phyloP scores from a whole-genome alignment of 2,888 invertebrate genomes.

The Chorisops tibialis region DNA sequence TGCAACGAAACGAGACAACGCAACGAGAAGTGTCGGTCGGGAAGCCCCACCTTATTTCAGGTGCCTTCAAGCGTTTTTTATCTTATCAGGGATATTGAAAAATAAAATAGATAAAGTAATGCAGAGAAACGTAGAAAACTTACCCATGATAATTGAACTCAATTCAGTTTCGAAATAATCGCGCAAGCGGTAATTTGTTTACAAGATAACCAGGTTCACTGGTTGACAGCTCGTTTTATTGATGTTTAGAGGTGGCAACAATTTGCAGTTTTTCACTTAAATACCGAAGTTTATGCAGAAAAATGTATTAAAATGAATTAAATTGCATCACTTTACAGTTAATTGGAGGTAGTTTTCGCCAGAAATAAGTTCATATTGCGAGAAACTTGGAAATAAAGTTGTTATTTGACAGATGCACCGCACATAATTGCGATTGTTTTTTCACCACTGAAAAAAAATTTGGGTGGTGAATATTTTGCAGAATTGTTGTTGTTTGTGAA shows the following conservation, averaged over 20 bases:
- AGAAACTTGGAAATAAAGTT: neutral
- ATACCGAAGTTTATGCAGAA: neutral
- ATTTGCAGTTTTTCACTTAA: too few relatives aligned
- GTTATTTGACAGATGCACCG: slow-evolving; percentile 7
- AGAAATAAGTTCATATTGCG: too few relatives aligned
- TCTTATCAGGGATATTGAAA: slow-evolving; percentile 13
- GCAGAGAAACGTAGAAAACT: neutral
- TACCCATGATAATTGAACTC: slow-evolving; percentile 10
- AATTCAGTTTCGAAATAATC: neutral
- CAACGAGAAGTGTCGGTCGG: neutral
- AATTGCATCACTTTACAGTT: too few relatives aligned
- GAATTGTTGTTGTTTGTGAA: neutral
- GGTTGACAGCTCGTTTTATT: too few relatives aligned
- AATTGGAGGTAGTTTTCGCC: too few relatives aligned
- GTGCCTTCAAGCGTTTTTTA: slow-evolving; percentile 1
- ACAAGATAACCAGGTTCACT: too few relatives aligned
- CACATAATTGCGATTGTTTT: too few relatives aligned
- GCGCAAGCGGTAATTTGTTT: too few relatives aligned
- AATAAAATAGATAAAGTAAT: neutral
- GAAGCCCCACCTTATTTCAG: slow-evolving; percentile 15
- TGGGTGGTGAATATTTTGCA: neutral
- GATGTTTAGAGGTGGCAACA: too few relatives aligned
- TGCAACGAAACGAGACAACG: neutral
- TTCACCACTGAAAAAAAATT: neutral
- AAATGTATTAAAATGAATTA: neutral